A percentile compares a stretch with the other conserved stretches of the same genome.
phyloP scores from a whole-genome alignment of 2,888 invertebrate species.

The Allolobophora icterica region DNA sequence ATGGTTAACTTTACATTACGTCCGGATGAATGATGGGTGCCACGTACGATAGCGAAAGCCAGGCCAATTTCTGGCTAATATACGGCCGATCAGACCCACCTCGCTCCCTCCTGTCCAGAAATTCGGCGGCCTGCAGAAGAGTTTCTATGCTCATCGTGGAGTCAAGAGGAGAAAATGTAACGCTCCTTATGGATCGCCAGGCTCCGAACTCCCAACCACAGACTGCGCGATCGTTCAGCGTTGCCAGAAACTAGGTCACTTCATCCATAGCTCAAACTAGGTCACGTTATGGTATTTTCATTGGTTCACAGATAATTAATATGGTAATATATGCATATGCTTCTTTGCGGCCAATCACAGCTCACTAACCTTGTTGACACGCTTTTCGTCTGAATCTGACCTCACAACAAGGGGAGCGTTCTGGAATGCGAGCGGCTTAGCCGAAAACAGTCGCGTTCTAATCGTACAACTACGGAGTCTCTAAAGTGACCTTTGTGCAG shows the following conservation, averaged over 20 bases:
- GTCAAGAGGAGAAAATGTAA: background rate
- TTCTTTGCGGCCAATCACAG: background rate
- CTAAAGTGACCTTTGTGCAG: no score
- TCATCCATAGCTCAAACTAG: background rate
- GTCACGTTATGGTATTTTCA: background rate
- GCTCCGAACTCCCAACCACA: background rate
- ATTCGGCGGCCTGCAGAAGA: constrained; percentile 20
- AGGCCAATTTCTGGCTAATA: background rate
- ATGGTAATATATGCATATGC: constrained; percentile 22
- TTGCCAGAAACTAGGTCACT: background rate
- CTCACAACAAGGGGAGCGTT: background rate
- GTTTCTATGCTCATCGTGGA: background rate
- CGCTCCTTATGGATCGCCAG: background rate
- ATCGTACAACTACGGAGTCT: background rate
- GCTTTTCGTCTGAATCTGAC: background rate
- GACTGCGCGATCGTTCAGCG: background rate
- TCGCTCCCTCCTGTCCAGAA: constrained; percentile 21
- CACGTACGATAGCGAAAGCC: constrained; percentile 11
- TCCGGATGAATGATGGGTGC: background rate
- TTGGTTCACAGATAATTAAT: background rate
- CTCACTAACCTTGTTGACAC: constrained; percentile 10
- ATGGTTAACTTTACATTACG: constrained; percentile 1
- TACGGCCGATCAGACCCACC: constrained; percentile 25
- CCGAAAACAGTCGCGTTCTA: background rate
- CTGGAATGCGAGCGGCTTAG: constrained; percentile 17